phyloP scores from a whole-genome alignment of 2,113 vertebrate genomes.

The Regulus satrapa region DNA sequence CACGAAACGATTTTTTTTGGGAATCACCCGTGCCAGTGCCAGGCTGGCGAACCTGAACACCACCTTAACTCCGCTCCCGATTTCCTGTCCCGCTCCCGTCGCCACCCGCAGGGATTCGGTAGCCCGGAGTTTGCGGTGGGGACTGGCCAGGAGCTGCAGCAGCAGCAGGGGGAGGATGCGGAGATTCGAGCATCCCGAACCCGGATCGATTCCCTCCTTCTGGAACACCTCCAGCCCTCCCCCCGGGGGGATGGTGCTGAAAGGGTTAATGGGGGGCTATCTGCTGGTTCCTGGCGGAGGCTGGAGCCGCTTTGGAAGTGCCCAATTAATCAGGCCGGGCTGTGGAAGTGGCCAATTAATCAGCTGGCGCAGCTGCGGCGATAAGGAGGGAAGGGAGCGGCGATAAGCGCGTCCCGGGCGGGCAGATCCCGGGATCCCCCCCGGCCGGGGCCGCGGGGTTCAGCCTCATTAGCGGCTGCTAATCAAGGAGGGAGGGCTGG shows the following conservation, averaged over 20 bases:
- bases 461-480: constrained; percentile 75
- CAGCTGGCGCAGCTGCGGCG: neutral
- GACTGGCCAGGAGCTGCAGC: neutral
- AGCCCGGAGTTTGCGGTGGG: neutral
- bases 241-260: too few species aligned
- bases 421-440: too few species aligned
- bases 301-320: neutral
- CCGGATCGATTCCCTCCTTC: neutral
- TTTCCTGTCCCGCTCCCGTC: neutral
- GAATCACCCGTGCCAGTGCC: neutral
- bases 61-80: neutral
- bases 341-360: neutral
- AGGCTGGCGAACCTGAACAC: neutral
- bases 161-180: too few species aligned
- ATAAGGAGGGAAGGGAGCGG: too few species aligned
- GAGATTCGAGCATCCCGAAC: too few species aligned
- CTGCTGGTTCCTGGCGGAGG: constrained; percentile 1
- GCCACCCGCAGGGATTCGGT: neutral
- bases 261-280: neutral
- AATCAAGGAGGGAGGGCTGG: constrained; percentile 54
- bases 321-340: neutral
- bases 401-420: too few species aligned
- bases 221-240: neutral
- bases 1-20: accelerated
- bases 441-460: too few species aligned